These are phyloP conservation scores for Anabacerthia variegaticeps DNA, from an alignment of 2,797 vertebrate species.

Conservation along the genomic window DNA sequence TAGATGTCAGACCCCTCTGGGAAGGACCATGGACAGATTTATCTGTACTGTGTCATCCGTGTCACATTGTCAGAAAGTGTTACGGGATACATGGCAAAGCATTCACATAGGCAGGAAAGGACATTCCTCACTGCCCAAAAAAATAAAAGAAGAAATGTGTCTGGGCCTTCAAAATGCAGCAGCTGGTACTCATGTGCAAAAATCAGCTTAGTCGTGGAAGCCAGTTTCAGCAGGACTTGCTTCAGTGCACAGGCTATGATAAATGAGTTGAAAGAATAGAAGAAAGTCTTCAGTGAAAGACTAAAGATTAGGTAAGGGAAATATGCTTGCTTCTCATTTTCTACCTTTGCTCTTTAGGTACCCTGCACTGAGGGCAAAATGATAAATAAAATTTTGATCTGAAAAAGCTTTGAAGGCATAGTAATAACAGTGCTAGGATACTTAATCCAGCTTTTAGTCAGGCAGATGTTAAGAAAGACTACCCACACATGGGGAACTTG, in stretches of 20 bases:
- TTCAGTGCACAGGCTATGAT: neutral
- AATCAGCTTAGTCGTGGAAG: neutral
- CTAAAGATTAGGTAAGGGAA: neutral
- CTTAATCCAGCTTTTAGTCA: neutral
- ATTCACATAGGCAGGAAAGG: constrained; percentile 27
- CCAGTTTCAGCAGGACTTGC: neutral
- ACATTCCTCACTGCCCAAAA: neutral
- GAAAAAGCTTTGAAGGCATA: neutral
- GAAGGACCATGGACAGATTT: neutral
- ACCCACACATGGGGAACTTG: neutral
- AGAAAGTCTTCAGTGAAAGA: neutral
- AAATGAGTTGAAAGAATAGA: neutral
- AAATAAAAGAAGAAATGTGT: neutral
- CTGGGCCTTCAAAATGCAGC: neutral
- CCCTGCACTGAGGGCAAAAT: neutral
- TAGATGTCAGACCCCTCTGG: neutral
- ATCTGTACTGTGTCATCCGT: neutral
- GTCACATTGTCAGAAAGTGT: constrained; percentile 21
- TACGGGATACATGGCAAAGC: neutral
- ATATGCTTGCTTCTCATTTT: neutral
- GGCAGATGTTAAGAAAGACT: neutral
- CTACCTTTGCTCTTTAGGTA: neutral
- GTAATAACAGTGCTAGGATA: neutral
- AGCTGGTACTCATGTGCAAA: neutral
- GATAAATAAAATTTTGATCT: neutral